Percentiles rank a stretch among this genome's conserved stretches.
Evolutionary conservation across 1,140 invertebrate genomes (phyloP).

Genomic region (Bombus picipes): DNA sequence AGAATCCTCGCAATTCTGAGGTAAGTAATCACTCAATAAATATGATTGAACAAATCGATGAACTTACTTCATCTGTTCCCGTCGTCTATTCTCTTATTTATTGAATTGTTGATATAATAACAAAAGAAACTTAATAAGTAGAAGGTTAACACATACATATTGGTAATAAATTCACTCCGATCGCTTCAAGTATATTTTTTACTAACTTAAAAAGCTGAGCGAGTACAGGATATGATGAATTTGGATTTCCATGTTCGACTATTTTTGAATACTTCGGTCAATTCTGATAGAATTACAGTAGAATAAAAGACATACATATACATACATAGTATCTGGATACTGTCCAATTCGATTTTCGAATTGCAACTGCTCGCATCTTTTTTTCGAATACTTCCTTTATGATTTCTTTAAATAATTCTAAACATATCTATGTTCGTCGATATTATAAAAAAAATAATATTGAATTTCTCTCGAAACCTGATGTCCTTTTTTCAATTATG

Average conservation of each 20-base stretch:
- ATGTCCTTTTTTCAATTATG: not conserved
- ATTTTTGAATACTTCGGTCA: not conserved
- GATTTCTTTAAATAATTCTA: not conserved
- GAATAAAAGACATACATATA: slow-evolving; percentile 33
- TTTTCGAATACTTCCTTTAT: not conserved
- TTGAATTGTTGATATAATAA: not conserved
- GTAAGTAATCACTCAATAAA: not conserved
- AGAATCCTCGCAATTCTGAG: not conserved
- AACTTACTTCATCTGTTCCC: slow-evolving; percentile 45
- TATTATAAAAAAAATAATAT: not conserved
- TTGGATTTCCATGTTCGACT: not conserved
- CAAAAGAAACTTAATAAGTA: slow-evolving; percentile 11
- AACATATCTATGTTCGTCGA: not conserved
- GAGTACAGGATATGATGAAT: slow-evolving; percentile 5
- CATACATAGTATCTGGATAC: slow-evolving; percentile 8
- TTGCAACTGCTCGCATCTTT: not conserved
- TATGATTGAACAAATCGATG: slow-evolving; percentile 15
- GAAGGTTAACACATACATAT: not conserved
- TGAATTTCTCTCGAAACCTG: not conserved
- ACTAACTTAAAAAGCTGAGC: slow-evolving; percentile 28
- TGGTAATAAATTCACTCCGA: not conserved
- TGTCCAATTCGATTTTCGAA: slow-evolving; percentile 4
- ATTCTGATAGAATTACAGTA: slow-evolving; percentile 1
- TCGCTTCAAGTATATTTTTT: slow-evolving; percentile 19
- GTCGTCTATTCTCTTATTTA: slow-evolving; percentile 35